phyloP scores from a whole-genome alignment of 2,888 invertebrate genomes.

The Criorhina ranunculi region DNA sequence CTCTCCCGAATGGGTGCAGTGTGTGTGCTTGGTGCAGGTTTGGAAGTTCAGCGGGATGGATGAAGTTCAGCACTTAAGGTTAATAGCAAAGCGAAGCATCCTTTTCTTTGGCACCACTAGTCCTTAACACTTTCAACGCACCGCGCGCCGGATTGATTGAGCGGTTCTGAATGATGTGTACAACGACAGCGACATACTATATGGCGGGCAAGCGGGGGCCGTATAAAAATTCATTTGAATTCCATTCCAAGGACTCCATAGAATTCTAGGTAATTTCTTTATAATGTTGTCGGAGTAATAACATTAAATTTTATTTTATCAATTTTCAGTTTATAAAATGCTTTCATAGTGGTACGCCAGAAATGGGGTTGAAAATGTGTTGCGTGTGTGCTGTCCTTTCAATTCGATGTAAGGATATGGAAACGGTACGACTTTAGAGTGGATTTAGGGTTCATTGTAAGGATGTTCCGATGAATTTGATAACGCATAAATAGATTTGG shows the following conservation, averaged over 20 bases:
- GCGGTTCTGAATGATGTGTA: constrained; percentile 60
- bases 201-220: neutral
- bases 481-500: constrained; percentile 4
- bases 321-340: constrained; percentile 67
- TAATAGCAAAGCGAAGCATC: constrained; percentile 70
- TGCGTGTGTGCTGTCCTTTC: neutral
- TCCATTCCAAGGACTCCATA: constrained; percentile 30
- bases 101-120: constrained; percentile 66
- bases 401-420: constrained; percentile 18
- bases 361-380: constrained; percentile 19
- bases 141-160: constrained; percentile 62
- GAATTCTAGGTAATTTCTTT: constrained; percentile 56
- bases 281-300: constrained; percentile 61
- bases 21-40: constrained; percentile 28
- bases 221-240: constrained; percentile 54
- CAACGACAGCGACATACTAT: neutral
- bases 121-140: constrained; percentile 71
- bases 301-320: constrained; percentile 71
- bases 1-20: constrained; percentile 51
- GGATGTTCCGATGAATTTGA: constrained; percentile 20
- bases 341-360: constrained; percentile 15
- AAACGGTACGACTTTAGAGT: constrained; percentile 1
- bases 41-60: neutral
- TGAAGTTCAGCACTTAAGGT: constrained; percentile 68
- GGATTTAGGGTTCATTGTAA: neutral